Base-by-base conservation (phyloP, 2,113 vertebrate species). In the Egretta garzetta region DNA sequence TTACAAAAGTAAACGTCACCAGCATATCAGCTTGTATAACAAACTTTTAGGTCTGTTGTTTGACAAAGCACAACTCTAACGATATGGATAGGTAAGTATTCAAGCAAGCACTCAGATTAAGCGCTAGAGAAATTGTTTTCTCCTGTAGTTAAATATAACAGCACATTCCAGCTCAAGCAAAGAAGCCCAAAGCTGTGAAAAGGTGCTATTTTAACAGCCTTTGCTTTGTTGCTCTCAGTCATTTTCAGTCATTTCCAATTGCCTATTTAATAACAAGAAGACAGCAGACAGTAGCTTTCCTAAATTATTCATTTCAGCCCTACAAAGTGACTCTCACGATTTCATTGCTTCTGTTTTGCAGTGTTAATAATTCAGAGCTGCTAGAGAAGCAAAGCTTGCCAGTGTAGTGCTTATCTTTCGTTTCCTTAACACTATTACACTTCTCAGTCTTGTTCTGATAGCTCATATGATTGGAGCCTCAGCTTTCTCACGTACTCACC, bases 361-460 rank as follows among this genome's bases (percentile, higher is more conserved):
- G 9, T 96, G 86, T 96, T 92, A 96, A 97, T 97, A 97, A 97
- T 93, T 97, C 94, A 96, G 92, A 94, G 56, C 76, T 75, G 60
- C 49, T 68, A 52, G 52, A 91, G 60, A 86, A 81, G 52, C 6
- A 93, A 93, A 63, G 14, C 72, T 91, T 95, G 53, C 27, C 68
- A 85, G 64, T 75, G 63, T 68, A 75, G 21, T 0, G 16, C 56
- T 91, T 89, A 53, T 82, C 71, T 85, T 93, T 74, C 15, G 3
- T 93, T 96, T 90, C 72, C 47, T 88, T 90, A 75, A 75, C 33
- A 55, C 23, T 70, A 79, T 79, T 75, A 33, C 11, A 13, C 43
- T 84, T 81, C 64, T 77, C 22, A 43, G 21, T 75, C 64, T 90
- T 88, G 28, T 56, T 41, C 41, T 58, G 47, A 39, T 75, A 79